These are phyloP conservation scores for Caenorhabditis sp. DNA, from an alignment of 2,888 invertebrate genomes.

Conservation along the genomic window DNA sequence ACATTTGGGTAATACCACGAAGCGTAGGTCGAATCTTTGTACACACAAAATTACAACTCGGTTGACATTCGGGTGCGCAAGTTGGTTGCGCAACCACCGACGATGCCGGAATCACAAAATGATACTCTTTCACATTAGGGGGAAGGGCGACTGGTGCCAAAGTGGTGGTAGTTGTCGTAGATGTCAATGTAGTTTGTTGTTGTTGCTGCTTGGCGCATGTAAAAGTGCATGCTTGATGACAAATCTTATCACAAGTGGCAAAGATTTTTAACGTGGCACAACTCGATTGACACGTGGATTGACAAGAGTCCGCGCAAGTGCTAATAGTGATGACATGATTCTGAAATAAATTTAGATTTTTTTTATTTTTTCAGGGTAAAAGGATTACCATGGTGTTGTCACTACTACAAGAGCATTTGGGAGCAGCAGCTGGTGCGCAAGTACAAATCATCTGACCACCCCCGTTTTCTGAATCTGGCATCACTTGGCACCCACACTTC, in stretches of 20 bases:
- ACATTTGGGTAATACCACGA: conserved; percentile 36
- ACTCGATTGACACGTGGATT: conserved; percentile 34
- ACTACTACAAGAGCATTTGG: conserved; percentile 46
- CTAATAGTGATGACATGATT: conserved; percentile 19
- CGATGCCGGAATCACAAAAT: conserved; percentile 43
- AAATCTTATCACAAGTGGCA: conserved; percentile 15
- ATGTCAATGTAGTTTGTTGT: neutral
- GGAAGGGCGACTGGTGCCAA: conserved; percentile 17
- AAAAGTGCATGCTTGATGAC: conserved; percentile 47
- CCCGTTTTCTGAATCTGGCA: conserved; percentile 25
- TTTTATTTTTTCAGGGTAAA: neutral
- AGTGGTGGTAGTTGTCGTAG: conserved; percentile 22
- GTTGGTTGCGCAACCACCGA: conserved; percentile 8
- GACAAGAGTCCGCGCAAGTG: conserved; percentile 39
- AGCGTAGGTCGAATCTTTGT: conserved; percentile 35
- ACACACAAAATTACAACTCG: conserved; percentile 38
- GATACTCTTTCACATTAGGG: conserved; percentile 39
- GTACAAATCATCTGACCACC: conserved; percentile 50
- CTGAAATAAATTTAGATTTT: neutral
- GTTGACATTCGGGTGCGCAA: conserved; percentile 35
- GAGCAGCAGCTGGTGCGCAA: conserved; percentile 42
- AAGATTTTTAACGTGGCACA: conserved; percentile 12
- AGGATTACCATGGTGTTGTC: conserved; percentile 26
- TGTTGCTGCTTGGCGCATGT: conserved; percentile 46
- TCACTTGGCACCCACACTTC: conserved; percentile 49